These are phyloP conservation scores for Cheilosia soror DNA, from an alignment of 2,888 invertebrate species.

Conservation along the genomic window DNA sequence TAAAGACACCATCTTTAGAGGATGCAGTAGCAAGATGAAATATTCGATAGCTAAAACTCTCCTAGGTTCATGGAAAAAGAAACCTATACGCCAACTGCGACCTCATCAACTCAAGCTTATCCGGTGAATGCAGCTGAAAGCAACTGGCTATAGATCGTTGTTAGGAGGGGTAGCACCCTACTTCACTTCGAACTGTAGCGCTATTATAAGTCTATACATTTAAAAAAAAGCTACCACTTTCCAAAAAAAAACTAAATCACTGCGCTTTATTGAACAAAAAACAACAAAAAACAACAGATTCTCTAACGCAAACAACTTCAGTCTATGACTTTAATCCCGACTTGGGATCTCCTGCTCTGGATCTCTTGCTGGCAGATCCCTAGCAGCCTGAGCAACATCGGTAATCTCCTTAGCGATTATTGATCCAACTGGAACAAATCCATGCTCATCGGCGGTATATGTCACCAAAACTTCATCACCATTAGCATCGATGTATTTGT, in stretches of 20 bases:
- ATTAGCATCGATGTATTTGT: conserved; percentile 80
- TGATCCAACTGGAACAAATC: conserved; percentile 81
- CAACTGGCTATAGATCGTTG: too few species aligned
- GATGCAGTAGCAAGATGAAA: too few species aligned
- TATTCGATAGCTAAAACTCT: too few species aligned
- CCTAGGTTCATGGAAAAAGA: too few species aligned
- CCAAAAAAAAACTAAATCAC: neutral
- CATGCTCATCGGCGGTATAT: conserved; percentile 82
- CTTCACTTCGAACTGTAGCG: too few species aligned
- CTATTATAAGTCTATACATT: too few species aligned
- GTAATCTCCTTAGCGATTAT: conserved; percentile 81
- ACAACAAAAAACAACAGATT: conserved; percentile 9
- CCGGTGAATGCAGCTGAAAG: too few species aligned
- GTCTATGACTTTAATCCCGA: neutral
- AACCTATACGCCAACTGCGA: too few species aligned
- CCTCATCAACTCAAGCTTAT: too few species aligned
- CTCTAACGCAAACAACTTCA: conserved; percentile 1
- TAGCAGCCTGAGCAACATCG: conserved; percentile 79
- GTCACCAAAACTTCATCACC: conserved; percentile 81
- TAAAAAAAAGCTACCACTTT: neutral
- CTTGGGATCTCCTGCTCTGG: neutral
- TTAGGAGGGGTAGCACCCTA: too few species aligned
- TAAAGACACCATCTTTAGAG: too few species aligned
- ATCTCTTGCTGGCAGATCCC: conserved; percentile 22
- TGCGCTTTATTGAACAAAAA: conserved; percentile 29